These are phyloP conservation scores for Tautogolabrus adspersus DNA, from an alignment of 2,113 vertebrate genomes.

Conservation along the genomic window DNA sequence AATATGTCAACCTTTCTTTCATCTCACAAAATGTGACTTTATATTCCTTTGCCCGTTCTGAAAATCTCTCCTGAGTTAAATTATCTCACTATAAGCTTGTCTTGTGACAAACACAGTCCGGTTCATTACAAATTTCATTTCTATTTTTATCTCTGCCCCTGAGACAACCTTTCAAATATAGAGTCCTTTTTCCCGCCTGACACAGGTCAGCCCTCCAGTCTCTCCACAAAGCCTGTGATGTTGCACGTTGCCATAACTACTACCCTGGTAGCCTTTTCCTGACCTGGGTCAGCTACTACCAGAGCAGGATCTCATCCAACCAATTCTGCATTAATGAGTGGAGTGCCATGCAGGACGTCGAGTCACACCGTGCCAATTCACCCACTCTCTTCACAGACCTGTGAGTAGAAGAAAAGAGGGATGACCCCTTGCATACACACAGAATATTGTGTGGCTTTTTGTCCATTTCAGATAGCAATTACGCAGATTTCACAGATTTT, in stretches of 20 bases:
- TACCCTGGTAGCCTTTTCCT: conserved; percentile 98
- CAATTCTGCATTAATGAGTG: conserved; percentile 96
- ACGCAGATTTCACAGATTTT: too few species aligned
- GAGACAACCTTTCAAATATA: conserved; percentile 5
- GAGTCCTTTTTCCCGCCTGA: conserved; percentile 10
- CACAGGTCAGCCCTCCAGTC: conserved; percentile 96
- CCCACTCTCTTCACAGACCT: conserved; percentile 94
- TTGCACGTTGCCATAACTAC: conserved; percentile 95
- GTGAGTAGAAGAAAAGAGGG: conserved; percentile 83
- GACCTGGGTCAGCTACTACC: conserved; percentile 99
- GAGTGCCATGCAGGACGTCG: conserved; percentile 98
- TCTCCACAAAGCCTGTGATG: conserved; percentile 96
- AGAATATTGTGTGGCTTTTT: neutral
- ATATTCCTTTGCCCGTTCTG: neutral
- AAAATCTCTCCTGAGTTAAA: neutral
- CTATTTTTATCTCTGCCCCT: neutral
- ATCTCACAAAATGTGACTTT: neutral
- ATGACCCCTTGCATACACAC: neutral
- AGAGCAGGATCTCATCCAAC: conserved; percentile 94
- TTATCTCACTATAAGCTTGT: too few species aligned
- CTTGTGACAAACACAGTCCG: neutral
- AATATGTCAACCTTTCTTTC: neutral
- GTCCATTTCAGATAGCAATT: too few species aligned
- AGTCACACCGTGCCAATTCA: conserved; percentile 95
- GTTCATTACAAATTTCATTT: neutral